Conservation (phyloP, 2,113 vertebrate species). For the Microcebus jonahi region DNA sequence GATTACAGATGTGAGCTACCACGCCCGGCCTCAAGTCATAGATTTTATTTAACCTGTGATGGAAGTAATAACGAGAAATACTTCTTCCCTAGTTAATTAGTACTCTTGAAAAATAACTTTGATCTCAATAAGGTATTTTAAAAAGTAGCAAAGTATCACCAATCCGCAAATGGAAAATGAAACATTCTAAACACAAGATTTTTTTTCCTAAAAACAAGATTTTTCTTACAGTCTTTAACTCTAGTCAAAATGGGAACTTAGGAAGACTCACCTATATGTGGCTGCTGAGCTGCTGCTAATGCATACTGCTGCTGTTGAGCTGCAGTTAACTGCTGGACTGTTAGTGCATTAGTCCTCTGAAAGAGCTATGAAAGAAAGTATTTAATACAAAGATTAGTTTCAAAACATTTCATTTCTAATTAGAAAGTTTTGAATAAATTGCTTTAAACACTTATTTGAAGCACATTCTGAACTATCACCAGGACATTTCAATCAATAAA, state of each 20-base stretch:
- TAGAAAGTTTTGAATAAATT: slow-evolving; percentile 12
- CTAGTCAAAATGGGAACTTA: background rate
- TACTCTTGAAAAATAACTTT: background rate
- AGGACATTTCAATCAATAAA: slow-evolving; percentile 33
- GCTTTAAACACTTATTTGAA: slow-evolving; percentile 28
- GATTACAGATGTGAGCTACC: too few species aligned
- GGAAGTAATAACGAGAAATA: background rate
- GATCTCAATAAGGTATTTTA: slow-evolving; percentile 41
- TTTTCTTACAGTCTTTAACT: background rate
- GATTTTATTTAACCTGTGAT: slow-evolving; percentile 37
- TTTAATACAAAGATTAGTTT: slow-evolving; percentile 45
- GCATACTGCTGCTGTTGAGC: slow-evolving; percentile 98
- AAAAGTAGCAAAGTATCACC: background rate
- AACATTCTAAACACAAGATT: background rate
- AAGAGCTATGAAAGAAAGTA: slow-evolving; percentile 89
- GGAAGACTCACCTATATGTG: slow-evolving; percentile 92
- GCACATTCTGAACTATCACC: background rate
- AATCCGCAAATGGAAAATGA: background rate
- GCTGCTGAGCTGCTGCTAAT: slow-evolving; percentile 96
- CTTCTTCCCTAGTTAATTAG: slow-evolving; percentile 7
- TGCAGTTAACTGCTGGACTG: slow-evolving; percentile 96
- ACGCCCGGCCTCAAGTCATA: background rate
- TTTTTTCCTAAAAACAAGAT: background rate
- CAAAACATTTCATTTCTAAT: slow-evolving; percentile 9
- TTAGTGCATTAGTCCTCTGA: slow-evolving; percentile 94